These are phyloP conservation scores for Palloptera scutellata DNA, from an alignment of 2,888 invertebrate species.

Conservation along the genomic window DNA sequence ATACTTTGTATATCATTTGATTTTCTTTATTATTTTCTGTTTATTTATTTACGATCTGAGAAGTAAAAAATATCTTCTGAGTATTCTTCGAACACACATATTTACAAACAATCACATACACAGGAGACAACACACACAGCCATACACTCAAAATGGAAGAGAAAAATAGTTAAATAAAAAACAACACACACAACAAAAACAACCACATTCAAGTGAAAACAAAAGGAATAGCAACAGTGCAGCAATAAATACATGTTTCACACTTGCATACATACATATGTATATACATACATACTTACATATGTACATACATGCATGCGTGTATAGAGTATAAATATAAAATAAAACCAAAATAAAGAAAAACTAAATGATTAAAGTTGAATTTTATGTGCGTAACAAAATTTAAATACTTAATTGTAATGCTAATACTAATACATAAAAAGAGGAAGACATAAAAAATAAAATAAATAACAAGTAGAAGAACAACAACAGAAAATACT, in stretches of 20 bases:
- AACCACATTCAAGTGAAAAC: background rate
- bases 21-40: no score
- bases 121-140: background rate
- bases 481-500: conserved; percentile 46
- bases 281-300: conserved; percentile 33
- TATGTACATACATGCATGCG: conserved; percentile 22
- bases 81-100: conserved; percentile 9
- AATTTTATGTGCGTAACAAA: no score
- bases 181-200: background rate
- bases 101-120: conserved; percentile 8
- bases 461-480: conserved; percentile 21
- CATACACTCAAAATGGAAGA: background rate
- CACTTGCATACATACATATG: conserved; percentile 11
- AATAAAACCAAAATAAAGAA: conserved; percentile 18
- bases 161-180: background rate
- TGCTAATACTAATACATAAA: conserved; percentile 6
- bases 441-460: conserved; percentile 15
- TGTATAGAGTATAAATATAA: background rate
- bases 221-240: conserved; percentile 18
- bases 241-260: conserved; percentile 26
- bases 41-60: background rate
- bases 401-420: no score
- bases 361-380: conserved; percentile 26
- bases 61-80: background rate
- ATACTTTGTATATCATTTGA: no score